These are phyloP conservation scores for Pseudococcus longispinus DNA, from an alignment of 2,888 invertebrate genomes.

Conservation along the genomic window DNA sequence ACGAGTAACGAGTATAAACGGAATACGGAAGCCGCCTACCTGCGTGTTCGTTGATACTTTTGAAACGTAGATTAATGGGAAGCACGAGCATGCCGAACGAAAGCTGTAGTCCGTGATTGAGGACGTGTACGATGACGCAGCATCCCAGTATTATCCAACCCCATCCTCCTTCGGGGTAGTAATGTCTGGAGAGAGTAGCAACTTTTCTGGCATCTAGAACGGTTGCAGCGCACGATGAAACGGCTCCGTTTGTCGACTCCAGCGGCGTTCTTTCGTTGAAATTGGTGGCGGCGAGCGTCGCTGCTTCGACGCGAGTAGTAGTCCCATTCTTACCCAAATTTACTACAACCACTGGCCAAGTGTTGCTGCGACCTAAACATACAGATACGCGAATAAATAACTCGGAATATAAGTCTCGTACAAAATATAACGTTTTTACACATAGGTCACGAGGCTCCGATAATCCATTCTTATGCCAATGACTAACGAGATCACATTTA, in stretches of 20 bases:
- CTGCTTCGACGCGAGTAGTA: not conserved
- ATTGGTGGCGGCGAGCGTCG: slow-evolving; percentile 57
- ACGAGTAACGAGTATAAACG: too few relatives aligned
- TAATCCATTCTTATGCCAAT: too few relatives aligned
- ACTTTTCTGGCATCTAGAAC: slow-evolving; percentile 62
- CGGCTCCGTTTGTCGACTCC: slow-evolving; percentile 42
- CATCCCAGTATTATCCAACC: slow-evolving; percentile 83
- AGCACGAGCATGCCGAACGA: slow-evolving; percentile 70
- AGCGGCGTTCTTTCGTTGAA: slow-evolving; percentile 49
- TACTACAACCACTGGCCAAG: slow-evolving; percentile 59
- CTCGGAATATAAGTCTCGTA: too few relatives aligned
- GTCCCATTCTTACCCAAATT: slow-evolving; percentile 58
- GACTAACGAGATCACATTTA: too few relatives aligned
- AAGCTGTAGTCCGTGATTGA: slow-evolving; percentile 78
- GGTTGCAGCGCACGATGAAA: slow-evolving; percentile 48
- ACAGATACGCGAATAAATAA: not conserved
- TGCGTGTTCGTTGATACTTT: slow-evolving; percentile 59
- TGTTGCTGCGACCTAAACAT: slow-evolving; percentile 58
- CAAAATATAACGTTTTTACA: too few relatives aligned
- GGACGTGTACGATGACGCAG: slow-evolving; percentile 75
- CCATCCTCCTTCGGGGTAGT: slow-evolving; percentile 89
- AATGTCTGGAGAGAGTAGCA: slow-evolving; percentile 72
- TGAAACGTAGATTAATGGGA: slow-evolving; percentile 67
- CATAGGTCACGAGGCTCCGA: too few relatives aligned
- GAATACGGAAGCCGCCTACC: slow-evolving; percentile 3